Percentiles rank a stretch among this genome's conserved stretches.
Evolutionary conservation across 2,113 vertebrate species (phyloP).

Genomic region (Daboia siamensis): DNA sequence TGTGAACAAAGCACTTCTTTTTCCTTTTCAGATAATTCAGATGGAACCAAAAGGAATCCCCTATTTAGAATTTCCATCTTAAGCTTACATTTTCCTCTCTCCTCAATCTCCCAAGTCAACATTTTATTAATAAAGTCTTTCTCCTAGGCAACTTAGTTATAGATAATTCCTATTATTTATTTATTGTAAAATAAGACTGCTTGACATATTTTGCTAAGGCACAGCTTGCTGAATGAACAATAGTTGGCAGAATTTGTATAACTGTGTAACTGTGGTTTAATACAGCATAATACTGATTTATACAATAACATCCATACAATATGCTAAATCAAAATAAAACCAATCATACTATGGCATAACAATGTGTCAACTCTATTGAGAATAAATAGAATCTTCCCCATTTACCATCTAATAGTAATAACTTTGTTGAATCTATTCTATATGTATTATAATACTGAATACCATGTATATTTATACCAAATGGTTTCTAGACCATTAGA

Average conservation of each 20-base stretch:
- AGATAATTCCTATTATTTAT: neutral
- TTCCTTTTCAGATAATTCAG: neutral
- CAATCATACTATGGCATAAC: neutral
- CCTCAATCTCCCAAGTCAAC: neutral
- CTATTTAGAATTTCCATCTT: neutral
- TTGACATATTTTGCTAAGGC: neutral
- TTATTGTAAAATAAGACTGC: neutral
- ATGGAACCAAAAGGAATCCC: neutral
- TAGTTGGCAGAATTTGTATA: neutral
- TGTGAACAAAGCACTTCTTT: neutral
- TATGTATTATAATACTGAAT: neutral
- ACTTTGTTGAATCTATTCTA: neutral
- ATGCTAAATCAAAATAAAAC: neutral
- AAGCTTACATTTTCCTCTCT: neutral
- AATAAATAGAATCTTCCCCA: neutral
- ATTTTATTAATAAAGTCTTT: neutral
- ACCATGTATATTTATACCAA: neutral
- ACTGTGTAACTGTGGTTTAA: neutral
- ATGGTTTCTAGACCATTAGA: neutral
- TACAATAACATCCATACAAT: neutral
- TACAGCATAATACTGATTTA: neutral
- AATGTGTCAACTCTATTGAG: neutral
- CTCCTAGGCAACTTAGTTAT: neutral
- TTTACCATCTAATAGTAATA: neutral
- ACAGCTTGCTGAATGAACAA: neutral